A percentile compares a stretch with the other conserved stretches of the same genome.
phyloP scores from a whole-genome alignment of 2,113 vertebrate species.

The Xiphophorus hellerii region DNA sequence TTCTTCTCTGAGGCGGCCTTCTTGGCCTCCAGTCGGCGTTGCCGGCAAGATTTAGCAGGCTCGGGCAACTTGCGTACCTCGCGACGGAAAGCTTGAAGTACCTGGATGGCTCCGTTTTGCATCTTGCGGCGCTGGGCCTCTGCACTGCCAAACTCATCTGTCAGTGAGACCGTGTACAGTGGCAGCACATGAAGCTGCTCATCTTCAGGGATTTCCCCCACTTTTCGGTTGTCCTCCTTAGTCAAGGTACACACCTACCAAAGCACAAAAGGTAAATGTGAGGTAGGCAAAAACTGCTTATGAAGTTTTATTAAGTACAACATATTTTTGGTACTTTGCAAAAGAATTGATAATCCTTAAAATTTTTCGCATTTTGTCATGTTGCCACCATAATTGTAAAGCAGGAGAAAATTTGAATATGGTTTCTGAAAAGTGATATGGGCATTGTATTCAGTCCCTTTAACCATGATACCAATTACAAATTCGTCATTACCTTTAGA shows the following conservation, averaged over 20 bases:
- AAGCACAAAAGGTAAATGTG: not conserved
- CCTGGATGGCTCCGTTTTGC: slow-evolving; percentile 91
- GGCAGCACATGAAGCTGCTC: slow-evolving; percentile 97
- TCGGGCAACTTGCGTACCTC: slow-evolving; percentile 94
- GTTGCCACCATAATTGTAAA: too few relatives aligned
- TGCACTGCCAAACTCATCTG: slow-evolving; percentile 92
- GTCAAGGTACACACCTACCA: slow-evolving; percentile 96
- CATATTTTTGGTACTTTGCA: not conserved
- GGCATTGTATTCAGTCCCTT: too few relatives aligned
- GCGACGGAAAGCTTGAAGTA: slow-evolving; percentile 90
- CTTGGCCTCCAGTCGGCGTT: slow-evolving; percentile 92
- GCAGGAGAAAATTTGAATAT: too few relatives aligned
- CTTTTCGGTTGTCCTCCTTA: slow-evolving; percentile 94
- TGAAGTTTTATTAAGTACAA: not conserved
- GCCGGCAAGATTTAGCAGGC: slow-evolving; percentile 95
- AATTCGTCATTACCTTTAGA: too few relatives aligned
- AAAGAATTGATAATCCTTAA: not conserved
- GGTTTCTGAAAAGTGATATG: too few relatives aligned
- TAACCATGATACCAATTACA: too few relatives aligned
- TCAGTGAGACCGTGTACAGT: slow-evolving; percentile 89
- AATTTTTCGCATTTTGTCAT: not conserved
- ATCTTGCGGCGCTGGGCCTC: slow-evolving; percentile 92
- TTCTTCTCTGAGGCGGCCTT: slow-evolving; percentile 93
- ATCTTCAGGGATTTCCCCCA: slow-evolving; percentile 89
- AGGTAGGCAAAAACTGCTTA: not conserved